Conservation (phyloP, 2,113 vertebrate species). For the Gymnocephalus cernua region DNA sequence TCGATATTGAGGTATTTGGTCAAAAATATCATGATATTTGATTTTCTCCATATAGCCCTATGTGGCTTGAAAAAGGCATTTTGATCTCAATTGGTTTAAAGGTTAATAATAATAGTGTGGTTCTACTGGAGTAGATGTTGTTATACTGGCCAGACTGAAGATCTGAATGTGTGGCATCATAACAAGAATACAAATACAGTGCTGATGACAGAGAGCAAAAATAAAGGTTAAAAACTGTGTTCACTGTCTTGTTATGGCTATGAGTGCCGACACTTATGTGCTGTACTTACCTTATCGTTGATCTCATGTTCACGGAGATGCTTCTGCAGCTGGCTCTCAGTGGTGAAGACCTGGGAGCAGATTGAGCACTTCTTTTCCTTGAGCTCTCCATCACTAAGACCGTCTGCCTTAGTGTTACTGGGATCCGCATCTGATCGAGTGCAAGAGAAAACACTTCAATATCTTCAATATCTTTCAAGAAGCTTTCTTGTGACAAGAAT, state of each 20-base stretch:
- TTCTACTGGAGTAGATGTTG: neutral
- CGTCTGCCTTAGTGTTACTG: slow-evolving; percentile 79
- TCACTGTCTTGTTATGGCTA: neutral
- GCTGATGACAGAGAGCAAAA: neutral
- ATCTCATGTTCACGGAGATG: slow-evolving; percentile 95
- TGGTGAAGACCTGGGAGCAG: slow-evolving; percentile 91
- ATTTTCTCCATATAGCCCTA: no score
- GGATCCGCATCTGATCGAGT: slow-evolving; percentile 63
- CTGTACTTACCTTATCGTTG: slow-evolving; percentile 92
- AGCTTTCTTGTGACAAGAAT: neutral
- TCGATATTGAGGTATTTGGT: no score
- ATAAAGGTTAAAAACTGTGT: neutral
- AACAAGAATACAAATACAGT: neutral
- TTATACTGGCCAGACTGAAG: neutral
- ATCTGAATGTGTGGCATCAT: neutral
- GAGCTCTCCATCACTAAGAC: slow-evolving; percentile 85
- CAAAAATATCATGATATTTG: no score
- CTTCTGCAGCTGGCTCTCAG: slow-evolving; percentile 94
- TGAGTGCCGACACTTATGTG: neutral
- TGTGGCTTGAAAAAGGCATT: neutral
- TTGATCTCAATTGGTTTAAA: neutral
- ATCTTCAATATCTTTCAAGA: slow-evolving; percentile 12
- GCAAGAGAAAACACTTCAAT: slow-evolving; percentile 8
- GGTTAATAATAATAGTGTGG: neutral
- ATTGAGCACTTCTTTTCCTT: slow-evolving; percentile 91